phyloP scores from a whole-genome alignment of 2,888 invertebrate species.

The Catocala fraxini region DNA sequence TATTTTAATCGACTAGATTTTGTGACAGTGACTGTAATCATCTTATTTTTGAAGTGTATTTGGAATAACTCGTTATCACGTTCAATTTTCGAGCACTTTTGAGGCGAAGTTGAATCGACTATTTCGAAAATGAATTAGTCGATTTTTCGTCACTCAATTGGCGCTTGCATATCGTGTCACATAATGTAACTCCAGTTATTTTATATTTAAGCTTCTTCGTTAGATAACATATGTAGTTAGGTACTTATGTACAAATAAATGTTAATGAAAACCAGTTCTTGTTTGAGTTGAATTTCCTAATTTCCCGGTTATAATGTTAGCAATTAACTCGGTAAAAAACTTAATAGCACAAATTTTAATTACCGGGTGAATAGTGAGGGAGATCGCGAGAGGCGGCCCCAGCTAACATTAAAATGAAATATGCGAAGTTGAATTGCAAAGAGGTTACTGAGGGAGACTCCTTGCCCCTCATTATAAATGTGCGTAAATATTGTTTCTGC shows the following conservation, averaged over 20 bases:
- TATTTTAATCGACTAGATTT: slow-evolving; percentile 28
- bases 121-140: slow-evolving; percentile 1
- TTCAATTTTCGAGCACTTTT: slow-evolving; percentile 27
- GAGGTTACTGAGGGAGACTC: slow-evolving; percentile 45
- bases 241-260: slow-evolving; percentile 79
- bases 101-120: slow-evolving; percentile 20
- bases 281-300: slow-evolving; percentile 50
- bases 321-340: slow-evolving; percentile 48
- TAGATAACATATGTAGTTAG: slow-evolving; percentile 63
- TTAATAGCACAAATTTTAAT: slow-evolving; percentile 51
- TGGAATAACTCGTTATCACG: slow-evolving; percentile 31
- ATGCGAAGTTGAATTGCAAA: slow-evolving; percentile 62
- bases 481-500: slow-evolving; percentile 73
- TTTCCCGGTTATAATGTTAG: slow-evolving; percentile 28
- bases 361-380: slow-evolving; percentile 30
- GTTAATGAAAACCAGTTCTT: slow-evolving; percentile 62
- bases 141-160: slow-evolving; percentile 37
- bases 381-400: slow-evolving; percentile 16
- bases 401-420: slow-evolving; percentile 69
- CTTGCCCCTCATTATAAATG: slow-evolving; percentile 70
- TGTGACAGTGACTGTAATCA: slow-evolving; percentile 20
- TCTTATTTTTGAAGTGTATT: slow-evolving; percentile 29
- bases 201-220: slow-evolving; percentile 70
- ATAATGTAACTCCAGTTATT: slow-evolving; percentile 60
- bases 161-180: slow-evolving; percentile 38